phyloP scores from a whole-genome alignment of 2,113 vertebrate genomes.

The Ginglymostoma cirratum region DNA sequence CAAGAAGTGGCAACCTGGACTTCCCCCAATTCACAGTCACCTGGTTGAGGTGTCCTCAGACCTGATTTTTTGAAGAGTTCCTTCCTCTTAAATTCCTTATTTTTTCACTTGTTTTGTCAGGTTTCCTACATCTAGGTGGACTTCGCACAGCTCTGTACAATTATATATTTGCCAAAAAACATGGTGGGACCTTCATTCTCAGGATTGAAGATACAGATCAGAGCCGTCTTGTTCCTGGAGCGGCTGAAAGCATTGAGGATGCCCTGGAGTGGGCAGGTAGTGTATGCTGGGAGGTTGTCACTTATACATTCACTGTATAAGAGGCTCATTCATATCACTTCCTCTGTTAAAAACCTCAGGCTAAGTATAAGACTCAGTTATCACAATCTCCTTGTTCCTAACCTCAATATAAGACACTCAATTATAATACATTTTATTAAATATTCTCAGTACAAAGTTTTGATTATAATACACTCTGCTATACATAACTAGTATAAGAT shows the following conservation, averaged over 20 bases:
- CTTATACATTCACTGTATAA: neutral
- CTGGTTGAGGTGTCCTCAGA: neutral
- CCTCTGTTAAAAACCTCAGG: neutral
- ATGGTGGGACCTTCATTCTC: slow-evolving; percentile 72
- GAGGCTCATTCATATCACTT: neutral
- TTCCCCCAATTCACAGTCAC: too few species aligned
- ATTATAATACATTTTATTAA: neutral
- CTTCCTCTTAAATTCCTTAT: neutral
- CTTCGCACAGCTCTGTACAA: slow-evolving; percentile 92
- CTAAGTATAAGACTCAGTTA: neutral
- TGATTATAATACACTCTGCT: neutral
- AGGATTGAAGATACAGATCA: slow-evolving; percentile 88
- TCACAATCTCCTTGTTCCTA: neutral
- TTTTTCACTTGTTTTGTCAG: slow-evolving; percentile 48
- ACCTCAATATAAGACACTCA: neutral
- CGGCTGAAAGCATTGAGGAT: slow-evolving; percentile 75
- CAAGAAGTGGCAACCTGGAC: neutral
- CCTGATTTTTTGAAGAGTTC: neutral
- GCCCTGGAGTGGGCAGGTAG: slow-evolving; percentile 89
- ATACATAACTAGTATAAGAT: neutral
- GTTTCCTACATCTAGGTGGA: slow-evolving; percentile 84
- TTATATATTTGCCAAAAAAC: slow-evolving; percentile 84
- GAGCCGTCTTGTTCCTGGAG: slow-evolving; percentile 70
- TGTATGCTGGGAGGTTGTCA: neutral
- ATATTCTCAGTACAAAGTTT: neutral